A percentile compares a stretch with the other conserved stretches of the same genome.
These are phyloP conservation scores for Drosophila mettleri DNA, from an alignment of 2,888 invertebrate genomes.

Conservation along the genomic window DNA sequence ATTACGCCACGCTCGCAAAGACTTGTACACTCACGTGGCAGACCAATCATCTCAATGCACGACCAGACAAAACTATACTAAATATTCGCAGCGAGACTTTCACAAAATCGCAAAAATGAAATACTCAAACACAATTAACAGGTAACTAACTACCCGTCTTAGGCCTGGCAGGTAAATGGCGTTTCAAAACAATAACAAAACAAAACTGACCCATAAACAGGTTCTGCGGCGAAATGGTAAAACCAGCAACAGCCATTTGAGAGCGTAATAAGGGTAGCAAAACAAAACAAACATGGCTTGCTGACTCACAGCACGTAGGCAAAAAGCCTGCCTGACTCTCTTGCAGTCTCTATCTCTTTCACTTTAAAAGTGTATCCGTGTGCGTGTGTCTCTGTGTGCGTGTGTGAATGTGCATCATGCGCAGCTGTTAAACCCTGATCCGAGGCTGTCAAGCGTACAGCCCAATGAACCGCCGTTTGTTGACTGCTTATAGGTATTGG, in stretches of 20 bases:
- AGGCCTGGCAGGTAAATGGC: conserved; percentile 30
- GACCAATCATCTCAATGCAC: conserved; percentile 53
- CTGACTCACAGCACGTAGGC: conserved; percentile 78
- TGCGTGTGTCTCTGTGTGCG: conserved; percentile 17
- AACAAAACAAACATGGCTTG: conserved; percentile 52
- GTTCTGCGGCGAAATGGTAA: conserved; percentile 40
- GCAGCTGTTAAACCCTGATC: conserved; percentile 73
- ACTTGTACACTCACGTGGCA: conserved; percentile 68
- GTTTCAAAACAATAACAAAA: conserved; percentile 44
- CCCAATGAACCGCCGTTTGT: conserved; percentile 72
- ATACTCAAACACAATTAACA: conserved; percentile 23
- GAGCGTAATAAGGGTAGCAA: conserved; percentile 56
- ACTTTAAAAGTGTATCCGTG: conserved; percentile 18
- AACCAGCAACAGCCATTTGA: conserved; percentile 17
- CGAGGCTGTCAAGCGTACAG: conserved; percentile 50
- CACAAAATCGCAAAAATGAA: conserved; percentile 5
- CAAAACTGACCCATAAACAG: conserved; percentile 48
- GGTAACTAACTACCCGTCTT: conserved; percentile 24
- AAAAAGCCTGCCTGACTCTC: conserved; percentile 35
- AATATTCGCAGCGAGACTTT: conserved; percentile 22
- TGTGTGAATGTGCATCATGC: conserved; percentile 48
- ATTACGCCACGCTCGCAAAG: conserved; percentile 34
- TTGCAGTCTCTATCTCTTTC: conserved; percentile 35
- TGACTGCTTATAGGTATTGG: conserved; percentile 44
- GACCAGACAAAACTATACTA: conserved; percentile 43